Percentiles rank a stretch among this genome's conserved stretches.
Conservation (phyloP, 2,888 invertebrate genomes). For the Aspidapion aeneum region DNA sequence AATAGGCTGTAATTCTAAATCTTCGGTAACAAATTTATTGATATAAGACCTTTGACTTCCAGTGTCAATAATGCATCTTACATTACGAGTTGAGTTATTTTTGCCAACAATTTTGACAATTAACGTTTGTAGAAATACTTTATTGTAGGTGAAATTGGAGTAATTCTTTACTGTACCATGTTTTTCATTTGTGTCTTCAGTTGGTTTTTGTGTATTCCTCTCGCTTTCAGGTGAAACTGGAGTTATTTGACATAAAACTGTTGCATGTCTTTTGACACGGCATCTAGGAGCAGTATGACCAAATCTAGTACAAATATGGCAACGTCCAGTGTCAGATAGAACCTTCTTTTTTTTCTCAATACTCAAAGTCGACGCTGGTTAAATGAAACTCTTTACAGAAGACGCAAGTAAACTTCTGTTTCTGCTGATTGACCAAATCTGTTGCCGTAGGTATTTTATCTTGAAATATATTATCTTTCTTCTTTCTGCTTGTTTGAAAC, state of each 20-base stretch:
- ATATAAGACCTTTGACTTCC: background rate
- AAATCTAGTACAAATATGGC: background rate
- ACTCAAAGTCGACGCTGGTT: background rate
- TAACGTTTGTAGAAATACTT: conserved; percentile 1
- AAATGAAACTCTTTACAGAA: no score
- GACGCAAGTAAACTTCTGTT: no score
- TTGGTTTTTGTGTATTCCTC: background rate
- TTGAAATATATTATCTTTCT: background rate
- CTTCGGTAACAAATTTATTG: background rate
- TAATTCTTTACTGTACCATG: background rate
- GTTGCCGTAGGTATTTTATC: background rate
- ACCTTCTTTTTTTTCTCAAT: background rate
- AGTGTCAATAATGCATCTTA: background rate
- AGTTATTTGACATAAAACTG: background rate
- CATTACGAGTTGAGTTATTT: background rate
- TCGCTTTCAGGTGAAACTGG: background rate
- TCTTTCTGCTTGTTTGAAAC: background rate
- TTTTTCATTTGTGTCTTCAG: background rate
- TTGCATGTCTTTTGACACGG: background rate
- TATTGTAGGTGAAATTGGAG: background rate
- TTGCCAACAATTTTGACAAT: background rate
- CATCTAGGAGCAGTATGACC: background rate
- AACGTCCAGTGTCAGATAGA: background rate
- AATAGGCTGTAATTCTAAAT: background rate
- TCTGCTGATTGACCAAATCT: background rate